Percentiles rank a stretch among this genome's conserved stretches.
These are phyloP conservation scores for Melanostigma gelatinosum DNA, from an alignment of 2,113 vertebrate genomes.

Conservation along the genomic window DNA sequence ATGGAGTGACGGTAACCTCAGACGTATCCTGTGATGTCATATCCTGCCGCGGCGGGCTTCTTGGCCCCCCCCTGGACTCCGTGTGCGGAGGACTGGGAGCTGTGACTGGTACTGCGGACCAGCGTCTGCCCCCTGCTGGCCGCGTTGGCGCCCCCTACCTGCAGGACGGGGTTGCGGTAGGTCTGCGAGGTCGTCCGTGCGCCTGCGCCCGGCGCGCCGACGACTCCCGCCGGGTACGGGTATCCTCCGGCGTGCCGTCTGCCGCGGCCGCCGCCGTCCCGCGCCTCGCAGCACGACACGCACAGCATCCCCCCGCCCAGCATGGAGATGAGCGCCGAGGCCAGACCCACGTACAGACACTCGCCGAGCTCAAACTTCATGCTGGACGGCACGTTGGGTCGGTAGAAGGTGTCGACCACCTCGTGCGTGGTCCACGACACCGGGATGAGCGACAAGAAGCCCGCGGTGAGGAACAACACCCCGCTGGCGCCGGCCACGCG, in stretches of 20 bases:
- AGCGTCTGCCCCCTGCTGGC: slow-evolving; percentile 61
- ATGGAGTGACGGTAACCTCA: slow-evolving; percentile 52
- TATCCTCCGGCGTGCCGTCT: slow-evolving; percentile 70
- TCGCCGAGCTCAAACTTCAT: slow-evolving; percentile 94
- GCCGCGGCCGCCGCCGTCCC: slow-evolving; percentile 25
- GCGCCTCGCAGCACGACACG: slow-evolving; percentile 84
- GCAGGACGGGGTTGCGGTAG: slow-evolving; percentile 73
- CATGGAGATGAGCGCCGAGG: slow-evolving; percentile 88
- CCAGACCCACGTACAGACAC: slow-evolving; percentile 91
- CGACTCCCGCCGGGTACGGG: slow-evolving; percentile 69
- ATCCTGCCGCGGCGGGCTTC: slow-evolving; percentile 75
- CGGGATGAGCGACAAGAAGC: slow-evolving; percentile 90
- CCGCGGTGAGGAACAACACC: slow-evolving; percentile 84
- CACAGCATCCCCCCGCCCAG: slow-evolving; percentile 90
- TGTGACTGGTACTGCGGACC: slow-evolving; percentile 59
- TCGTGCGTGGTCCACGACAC: slow-evolving; percentile 93
- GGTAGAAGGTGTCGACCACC: slow-evolving; percentile 92
- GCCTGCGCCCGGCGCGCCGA: not conserved
- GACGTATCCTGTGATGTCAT: slow-evolving; percentile 84
- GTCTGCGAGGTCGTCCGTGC: slow-evolving; percentile 63
- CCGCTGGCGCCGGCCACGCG: slow-evolving; percentile 87
- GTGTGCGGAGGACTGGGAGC: slow-evolving; percentile 44
- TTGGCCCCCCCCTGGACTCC: slow-evolving; percentile 38
- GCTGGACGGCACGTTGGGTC: slow-evolving; percentile 85
- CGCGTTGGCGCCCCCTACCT: slow-evolving; percentile 37